Percentiles rank a stretch among this genome's conserved stretches.
Evolutionary conservation across 2,888 invertebrate species (phyloP).

Genomic region (Argyra leucocephala): DNA sequence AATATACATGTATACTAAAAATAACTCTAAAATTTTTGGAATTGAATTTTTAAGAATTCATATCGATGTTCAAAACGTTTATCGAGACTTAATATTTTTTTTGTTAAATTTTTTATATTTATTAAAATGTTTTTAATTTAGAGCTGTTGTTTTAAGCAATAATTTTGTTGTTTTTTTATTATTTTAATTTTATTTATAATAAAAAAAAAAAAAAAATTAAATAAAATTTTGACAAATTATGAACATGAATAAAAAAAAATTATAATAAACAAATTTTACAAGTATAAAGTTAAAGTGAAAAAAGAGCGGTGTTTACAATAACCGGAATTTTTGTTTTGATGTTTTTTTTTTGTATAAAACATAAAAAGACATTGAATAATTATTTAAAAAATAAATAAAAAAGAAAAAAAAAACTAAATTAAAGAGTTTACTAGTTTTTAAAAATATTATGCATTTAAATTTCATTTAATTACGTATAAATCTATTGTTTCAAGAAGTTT

Average conservation of each 20-base stretch:
- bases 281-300: constrained; percentile 4
- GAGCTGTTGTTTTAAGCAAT: not conserved
- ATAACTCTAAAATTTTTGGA: too few species aligned
- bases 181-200: not conserved
- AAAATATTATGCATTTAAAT: constrained; percentile 10
- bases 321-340: not conserved
- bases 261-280: constrained; percentile 2
- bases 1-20: too few species aligned
- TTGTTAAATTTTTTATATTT: constrained; percentile 17
- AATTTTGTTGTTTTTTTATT: not conserved
- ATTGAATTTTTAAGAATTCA: not conserved
- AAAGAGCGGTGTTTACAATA: constrained; percentile 8
- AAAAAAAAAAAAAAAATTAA: not conserved
- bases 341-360: not conserved
- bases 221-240: not conserved
- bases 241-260: not conserved
- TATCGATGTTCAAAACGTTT: not conserved
- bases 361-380: not conserved
- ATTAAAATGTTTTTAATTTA: constrained; percentile 9
- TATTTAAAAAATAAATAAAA: not conserved
- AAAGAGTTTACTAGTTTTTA: constrained; percentile 14
- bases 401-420: not conserved
- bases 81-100: constrained; percentile 5
- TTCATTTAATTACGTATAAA: constrained; percentile 20
- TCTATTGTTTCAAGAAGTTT: constrained; percentile 40